phyloP scores from a whole-genome alignment of 2,888 invertebrate species.

The Bibio marci region DNA sequence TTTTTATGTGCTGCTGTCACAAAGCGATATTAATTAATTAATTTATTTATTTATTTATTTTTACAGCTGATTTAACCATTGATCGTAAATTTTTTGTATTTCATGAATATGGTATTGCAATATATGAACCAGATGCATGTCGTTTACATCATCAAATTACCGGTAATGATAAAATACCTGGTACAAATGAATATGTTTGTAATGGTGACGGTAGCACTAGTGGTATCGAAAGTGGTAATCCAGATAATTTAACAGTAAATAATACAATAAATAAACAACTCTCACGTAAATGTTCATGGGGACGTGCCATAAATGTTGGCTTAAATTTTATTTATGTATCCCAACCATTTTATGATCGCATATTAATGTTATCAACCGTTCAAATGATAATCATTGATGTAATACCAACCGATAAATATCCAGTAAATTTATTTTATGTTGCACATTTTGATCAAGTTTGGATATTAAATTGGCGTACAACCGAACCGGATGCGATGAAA shows the following conservation, averaged over 20 bases:
- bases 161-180: constrained; percentile 50
- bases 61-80: constrained; percentile 37
- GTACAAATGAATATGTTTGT: constrained; percentile 54
- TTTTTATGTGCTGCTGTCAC: background rate
- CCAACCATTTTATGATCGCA: constrained; percentile 50
- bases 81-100: constrained; percentile 55
- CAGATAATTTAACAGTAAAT: background rate
- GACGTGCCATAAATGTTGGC: constrained; percentile 50
- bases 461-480: constrained; percentile 39
- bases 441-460: constrained; percentile 56
- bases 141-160: constrained; percentile 51
- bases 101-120: constrained; percentile 55
- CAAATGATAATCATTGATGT: constrained; percentile 56
- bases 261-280: too few relatives aligned
- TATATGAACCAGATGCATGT: constrained; percentile 55
- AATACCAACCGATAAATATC: constrained; percentile 52
- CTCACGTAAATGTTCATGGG: constrained; percentile 47
- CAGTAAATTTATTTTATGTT: constrained; percentile 51
- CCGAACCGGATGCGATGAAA: too few relatives aligned
- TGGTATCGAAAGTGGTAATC: too few relatives aligned
- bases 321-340: constrained; percentile 54
- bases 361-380: constrained; percentile 51
- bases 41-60: constrained; percentile 9
- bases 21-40: background rate
- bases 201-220: constrained; percentile 28